Evolutionary conservation across 2,113 vertebrate species (phyloP).

Genomic region (Antennarius striatus): DNA sequence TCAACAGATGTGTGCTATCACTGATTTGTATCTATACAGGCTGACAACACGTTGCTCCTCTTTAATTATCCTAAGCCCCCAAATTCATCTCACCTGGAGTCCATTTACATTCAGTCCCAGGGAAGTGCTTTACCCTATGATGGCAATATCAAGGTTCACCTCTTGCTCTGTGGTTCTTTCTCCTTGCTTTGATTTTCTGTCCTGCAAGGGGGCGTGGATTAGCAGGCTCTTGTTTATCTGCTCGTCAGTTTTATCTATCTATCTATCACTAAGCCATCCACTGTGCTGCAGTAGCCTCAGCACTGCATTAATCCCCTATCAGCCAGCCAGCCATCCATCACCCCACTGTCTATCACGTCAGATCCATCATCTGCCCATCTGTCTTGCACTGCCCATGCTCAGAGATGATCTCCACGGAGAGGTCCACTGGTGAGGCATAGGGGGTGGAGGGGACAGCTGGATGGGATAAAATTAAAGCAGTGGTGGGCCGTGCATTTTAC

Average conservation of each 20-base stretch:
- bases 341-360: slow-evolving; percentile 80
- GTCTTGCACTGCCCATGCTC: slow-evolving; percentile 72
- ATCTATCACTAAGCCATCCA: slow-evolving; percentile 77
- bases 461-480: slow-evolving; percentile 50
- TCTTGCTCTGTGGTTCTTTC: slow-evolving; percentile 61
- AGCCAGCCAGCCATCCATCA: slow-evolving; percentile 81
- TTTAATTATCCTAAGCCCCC: slow-evolving; percentile 20
- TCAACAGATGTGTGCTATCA: slow-evolving; percentile 22
- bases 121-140: slow-evolving; percentile 33
- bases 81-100: slow-evolving; percentile 31
- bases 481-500: no score
- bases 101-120: slow-evolving; percentile 35
- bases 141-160: slow-evolving; percentile 40
- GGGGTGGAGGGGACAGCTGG: slow-evolving; percentile 46
- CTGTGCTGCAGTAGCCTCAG: slow-evolving; percentile 62
- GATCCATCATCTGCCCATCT: slow-evolving; percentile 84
- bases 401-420: slow-evolving; percentile 65
- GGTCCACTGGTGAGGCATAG: slow-evolving; percentile 51
- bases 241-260: slow-evolving; percentile 82
- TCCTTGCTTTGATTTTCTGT: slow-evolving; percentile 80
- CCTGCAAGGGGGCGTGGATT: slow-evolving; percentile 80
- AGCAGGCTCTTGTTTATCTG: slow-evolving; percentile 82
- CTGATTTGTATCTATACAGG: slow-evolving; percentile 18
- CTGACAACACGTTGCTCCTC: not conserved
- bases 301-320: slow-evolving; percentile 83